These are phyloP conservation scores for Rhegmatorhina hoffmannsi DNA, from an alignment of 2,113 vertebrate species.

Conservation along the genomic window DNA sequence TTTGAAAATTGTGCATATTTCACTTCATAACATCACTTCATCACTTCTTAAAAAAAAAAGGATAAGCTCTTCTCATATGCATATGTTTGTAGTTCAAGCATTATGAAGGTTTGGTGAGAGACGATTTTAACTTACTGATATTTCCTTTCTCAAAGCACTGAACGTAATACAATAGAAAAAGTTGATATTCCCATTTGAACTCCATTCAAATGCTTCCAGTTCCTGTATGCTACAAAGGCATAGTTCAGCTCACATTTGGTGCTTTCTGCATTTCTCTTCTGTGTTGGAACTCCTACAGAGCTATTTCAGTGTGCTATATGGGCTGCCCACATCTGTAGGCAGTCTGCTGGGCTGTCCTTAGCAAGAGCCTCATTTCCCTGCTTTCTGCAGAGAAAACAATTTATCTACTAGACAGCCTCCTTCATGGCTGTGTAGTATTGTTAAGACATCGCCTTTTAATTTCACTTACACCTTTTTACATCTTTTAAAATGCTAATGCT, in stretches of 20 bases:
- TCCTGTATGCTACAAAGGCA: not conserved
- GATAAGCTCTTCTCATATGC: not conserved
- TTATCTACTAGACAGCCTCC: not conserved
- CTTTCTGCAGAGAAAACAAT: not conserved
- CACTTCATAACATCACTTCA: not conserved
- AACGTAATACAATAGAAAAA: not conserved
- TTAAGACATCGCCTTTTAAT: constrained; percentile 39
- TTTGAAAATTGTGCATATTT: not conserved
- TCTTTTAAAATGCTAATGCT: constrained; percentile 35
- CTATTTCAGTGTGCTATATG: not conserved
- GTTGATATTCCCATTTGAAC: not conserved
- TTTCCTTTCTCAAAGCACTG: not conserved
- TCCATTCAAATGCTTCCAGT: not conserved
- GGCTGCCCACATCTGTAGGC: not conserved
- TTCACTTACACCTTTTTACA: constrained; percentile 25
- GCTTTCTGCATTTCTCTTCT: not conserved
- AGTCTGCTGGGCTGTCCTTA: not conserved
- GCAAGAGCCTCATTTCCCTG: not conserved
- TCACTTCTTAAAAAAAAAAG: not conserved
- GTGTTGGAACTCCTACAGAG: not conserved
- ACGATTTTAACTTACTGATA: not conserved
- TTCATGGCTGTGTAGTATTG: not conserved
- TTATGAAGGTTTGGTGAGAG: not conserved
- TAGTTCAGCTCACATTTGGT: not conserved
- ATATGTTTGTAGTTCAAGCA: not conserved